Base-by-base conservation (phyloP, 2,888 invertebrate genomes). In the Synergus itoensis region DNA sequence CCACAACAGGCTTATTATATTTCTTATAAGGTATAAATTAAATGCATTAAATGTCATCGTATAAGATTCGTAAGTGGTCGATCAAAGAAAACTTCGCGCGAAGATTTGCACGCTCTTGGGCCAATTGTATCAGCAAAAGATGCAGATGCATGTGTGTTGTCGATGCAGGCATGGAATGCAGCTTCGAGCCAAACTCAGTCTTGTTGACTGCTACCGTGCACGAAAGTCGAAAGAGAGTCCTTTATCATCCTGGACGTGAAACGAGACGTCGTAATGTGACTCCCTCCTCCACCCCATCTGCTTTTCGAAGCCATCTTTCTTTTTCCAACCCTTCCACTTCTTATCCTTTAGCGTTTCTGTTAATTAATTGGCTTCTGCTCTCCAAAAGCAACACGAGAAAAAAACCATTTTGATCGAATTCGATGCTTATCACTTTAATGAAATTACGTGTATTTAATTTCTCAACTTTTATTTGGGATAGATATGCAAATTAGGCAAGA, bases 151-250 rank as follows among this genome's bases (percentile, higher is more conserved):
- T 36, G 63, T 63, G 36, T 36, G 63, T 36, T 63, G 63, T 65
- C 40, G 40, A 65, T n/a, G 83, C 80, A 76, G 78, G 80, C 82
- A 60, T 80, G 85, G 85, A 85, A 85, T 85, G 85, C 84, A 84
- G 83, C 80, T 80, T 69, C 81, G 80, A 83, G 85, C 85, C 85
- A 85, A 84, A 84, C 82, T 84, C 84, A 79, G 81, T 53, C 65
- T 69, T 80, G 73, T 76, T 69, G 75, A 77, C 65, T 67, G 77
- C 63, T 69, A 53, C 79, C 45, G 83, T 60, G 67, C 62, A 80
- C 75, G 57, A 48, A 60, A 48, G 21, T 77, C 75, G 57, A 48
- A 60, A 48, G 21, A 62, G 77, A 77, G 45, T 65, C 63, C 79
- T 84, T 83, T 83, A 83, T 83, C 83, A 80, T 79, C 81, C 60